Evolutionary conservation across 2,888 invertebrate species (phyloP).

Genomic region (Mylabris sibirica): DNA sequence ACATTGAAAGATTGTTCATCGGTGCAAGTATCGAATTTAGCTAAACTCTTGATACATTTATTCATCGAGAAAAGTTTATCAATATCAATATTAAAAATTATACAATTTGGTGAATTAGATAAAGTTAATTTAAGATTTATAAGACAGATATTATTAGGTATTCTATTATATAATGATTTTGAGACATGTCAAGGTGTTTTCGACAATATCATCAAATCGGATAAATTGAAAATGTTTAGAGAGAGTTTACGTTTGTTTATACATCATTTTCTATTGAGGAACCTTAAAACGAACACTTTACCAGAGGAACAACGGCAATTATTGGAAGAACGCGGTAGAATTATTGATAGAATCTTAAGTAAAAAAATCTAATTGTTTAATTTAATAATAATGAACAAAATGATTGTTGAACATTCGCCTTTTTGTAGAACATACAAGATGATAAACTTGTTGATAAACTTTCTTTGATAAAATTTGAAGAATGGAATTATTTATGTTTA

Average conservation of each 20-base stretch:
- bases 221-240: slow-evolving; percentile 80
- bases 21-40: slow-evolving; percentile 75
- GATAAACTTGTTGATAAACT: slow-evolving; percentile 3
- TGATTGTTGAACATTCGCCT: neutral
- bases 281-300: slow-evolving; percentile 64
- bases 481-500: neutral
- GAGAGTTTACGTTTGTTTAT: slow-evolving; percentile 87
- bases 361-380: slow-evolving; percentile 34
- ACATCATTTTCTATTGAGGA: slow-evolving; percentile 82
- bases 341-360: slow-evolving; percentile 72
- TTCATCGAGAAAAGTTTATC: slow-evolving; percentile 80
- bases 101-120: slow-evolving; percentile 86
- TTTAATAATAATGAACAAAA: neutral
- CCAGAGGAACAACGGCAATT: slow-evolving; percentile 62
- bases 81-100: slow-evolving; percentile 85
- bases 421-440: neutral
- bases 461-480: neutral
- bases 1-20: slow-evolving; percentile 72
- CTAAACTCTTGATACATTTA: slow-evolving; percentile 80
- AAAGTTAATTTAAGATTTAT: slow-evolving; percentile 81
- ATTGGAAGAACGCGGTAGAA: slow-evolving; percentile 67
- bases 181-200: slow-evolving; percentile 72
- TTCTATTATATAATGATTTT: slow-evolving; percentile 74
- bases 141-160: slow-evolving; percentile 76
- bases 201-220: slow-evolving; percentile 73